Evolutionary conservation across 1,140 invertebrate species (phyloP).

Genomic region (Lordiphosa stackelbergi): DNA sequence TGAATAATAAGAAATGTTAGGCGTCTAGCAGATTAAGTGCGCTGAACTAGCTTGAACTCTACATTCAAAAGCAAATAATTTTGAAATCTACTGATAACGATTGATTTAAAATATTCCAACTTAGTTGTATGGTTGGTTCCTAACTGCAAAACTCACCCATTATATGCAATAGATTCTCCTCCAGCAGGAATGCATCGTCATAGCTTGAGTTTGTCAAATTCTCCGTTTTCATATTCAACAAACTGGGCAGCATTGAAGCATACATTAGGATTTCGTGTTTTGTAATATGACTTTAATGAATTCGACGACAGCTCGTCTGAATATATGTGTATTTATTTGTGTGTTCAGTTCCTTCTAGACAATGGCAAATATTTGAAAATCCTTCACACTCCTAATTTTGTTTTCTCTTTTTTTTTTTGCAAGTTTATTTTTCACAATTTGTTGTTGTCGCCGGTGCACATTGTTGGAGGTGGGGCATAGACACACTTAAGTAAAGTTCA

Average conservation of each 20-base stretch:
- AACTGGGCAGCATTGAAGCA: constrained; percentile 66
- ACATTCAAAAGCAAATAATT: not conserved
- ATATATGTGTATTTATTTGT: not conserved
- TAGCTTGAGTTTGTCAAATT: constrained; percentile 65
- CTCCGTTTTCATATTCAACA: constrained; percentile 75
- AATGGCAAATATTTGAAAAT: constrained; percentile 59
- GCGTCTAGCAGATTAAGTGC: not conserved
- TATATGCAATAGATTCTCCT: constrained; percentile 71
- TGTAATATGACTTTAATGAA: constrained; percentile 8
- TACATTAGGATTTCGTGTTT: constrained; percentile 47
- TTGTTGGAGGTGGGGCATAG: constrained; percentile 25
- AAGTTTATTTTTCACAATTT: constrained; percentile 56
- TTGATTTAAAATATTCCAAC: no score
- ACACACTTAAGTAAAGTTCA: constrained; percentile 66
- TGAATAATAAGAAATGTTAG: constrained; percentile 18
- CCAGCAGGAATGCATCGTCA: constrained; percentile 63
- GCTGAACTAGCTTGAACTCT: not conserved
- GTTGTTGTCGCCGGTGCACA: constrained; percentile 36
- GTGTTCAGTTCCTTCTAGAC: constrained; percentile 25
- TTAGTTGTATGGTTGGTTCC: no score
- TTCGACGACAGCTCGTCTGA: constrained; percentile 12
- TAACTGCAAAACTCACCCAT: constrained; percentile 59
- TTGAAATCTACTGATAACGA: no score
- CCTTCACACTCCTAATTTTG: constrained; percentile 47
- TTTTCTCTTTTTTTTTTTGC: constrained; percentile 4